Base-by-base conservation (phyloP, 2,113 vertebrate genomes). In the Halichoeres trimaculatus region DNA sequence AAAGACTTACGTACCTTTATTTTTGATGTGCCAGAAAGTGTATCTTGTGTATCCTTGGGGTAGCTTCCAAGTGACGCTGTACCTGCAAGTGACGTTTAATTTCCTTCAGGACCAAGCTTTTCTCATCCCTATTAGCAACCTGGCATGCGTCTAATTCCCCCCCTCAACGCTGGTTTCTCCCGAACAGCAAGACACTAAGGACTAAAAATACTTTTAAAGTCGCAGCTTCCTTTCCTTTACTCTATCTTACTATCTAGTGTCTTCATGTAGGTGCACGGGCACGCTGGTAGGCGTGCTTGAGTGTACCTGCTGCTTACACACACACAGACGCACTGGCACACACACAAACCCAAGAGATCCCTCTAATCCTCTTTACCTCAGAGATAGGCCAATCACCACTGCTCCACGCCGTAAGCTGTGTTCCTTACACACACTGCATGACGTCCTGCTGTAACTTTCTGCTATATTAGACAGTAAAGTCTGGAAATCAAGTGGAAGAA, bases 151-250 rank as follows among this genome's bases (percentile, higher is more conserved):
- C 88, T 90, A 89, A 90, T 75, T 78, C 91, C 72, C 11, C 30
- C 74, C 81, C 72, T 77, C 75, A 66, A 75, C 40, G 56, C 51
- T 72, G 76, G 16, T 54, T 83, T 86, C 79, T 64, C 41, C 80
- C 79, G 83, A 85, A 78, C 76, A 68, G 48, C 20, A 53, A 85
- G 84, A 81, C 70, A 8, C 67, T 5, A 12, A 23, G 57, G 47
- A 83, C 87, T 90, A 90, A 85, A 91, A 92, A 91, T 92, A 90
- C 73, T 60, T 72, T 90, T 91, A 91, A 93, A 92, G 89, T 72
- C 63, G 59, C 75, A 58, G 88, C 68, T 79, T 34, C 35, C 61
- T 63, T 57, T 62, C 64, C 60, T 48, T 12, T 19, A 17, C 80
- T 70, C 68, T 35, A 63, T 65, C 82, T 75, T 47, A 64, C 74